Percentiles rank a stretch among this genome's conserved stretches.
Conservation (phyloP, 2,888 invertebrate genomes). For the Tetanocera ferruginea region DNA sequence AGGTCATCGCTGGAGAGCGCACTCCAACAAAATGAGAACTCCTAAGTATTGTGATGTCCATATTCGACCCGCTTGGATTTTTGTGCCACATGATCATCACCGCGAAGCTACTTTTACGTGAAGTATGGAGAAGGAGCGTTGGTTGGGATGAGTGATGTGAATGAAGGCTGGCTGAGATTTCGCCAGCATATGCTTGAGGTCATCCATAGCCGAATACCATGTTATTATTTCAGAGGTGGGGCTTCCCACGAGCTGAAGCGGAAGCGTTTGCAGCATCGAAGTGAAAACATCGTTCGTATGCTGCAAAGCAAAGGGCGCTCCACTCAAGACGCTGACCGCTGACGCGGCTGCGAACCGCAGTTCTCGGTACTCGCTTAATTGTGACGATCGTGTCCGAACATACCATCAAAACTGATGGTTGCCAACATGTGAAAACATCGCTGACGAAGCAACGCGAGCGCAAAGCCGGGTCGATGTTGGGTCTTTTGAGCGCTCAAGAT, state of each 20-base stretch:
- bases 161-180: too few relatives aligned
- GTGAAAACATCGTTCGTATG: background rate
- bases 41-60: too few relatives aligned
- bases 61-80: too few relatives aligned
- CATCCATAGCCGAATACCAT: background rate
- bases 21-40: too few relatives aligned
- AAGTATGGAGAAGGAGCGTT: background rate
- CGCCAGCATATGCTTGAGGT: background rate
- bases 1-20: too few relatives aligned
- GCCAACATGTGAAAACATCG: background rate
- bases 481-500: background rate
- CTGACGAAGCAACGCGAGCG: constrained; percentile 10
- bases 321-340: constrained; percentile 40
- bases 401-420: background rate
- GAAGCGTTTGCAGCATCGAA: background rate
- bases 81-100: too few relatives aligned
- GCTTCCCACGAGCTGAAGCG: background rate
- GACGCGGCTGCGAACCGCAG: constrained; percentile 43
- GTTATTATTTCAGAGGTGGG: background rate
- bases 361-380: constrained; percentile 41
- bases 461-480: background rate
- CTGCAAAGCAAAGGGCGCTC: constrained; percentile 36
- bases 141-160: background rate
- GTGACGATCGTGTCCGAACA: constrained; percentile 23
- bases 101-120: too few relatives aligned